phyloP scores from a whole-genome alignment of 2,113 vertebrate species.

The Mesitornis unicolor region DNA sequence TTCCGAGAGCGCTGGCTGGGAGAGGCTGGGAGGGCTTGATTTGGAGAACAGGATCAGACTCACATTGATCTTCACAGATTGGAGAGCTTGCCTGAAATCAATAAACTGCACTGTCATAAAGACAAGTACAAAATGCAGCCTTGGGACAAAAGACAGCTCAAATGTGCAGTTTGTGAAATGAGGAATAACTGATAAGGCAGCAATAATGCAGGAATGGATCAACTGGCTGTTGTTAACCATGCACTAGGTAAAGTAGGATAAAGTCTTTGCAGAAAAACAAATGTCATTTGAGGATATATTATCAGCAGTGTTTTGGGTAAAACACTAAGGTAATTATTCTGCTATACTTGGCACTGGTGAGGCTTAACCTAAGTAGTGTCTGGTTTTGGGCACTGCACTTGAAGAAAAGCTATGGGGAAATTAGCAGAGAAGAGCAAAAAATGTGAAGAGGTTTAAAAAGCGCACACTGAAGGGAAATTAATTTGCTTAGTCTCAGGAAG shows the following conservation, averaged over 20 bases:
- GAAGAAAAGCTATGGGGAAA: not conserved
- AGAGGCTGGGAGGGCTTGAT: not conserved
- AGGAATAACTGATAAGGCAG: not conserved
- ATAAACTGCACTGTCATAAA: constrained; percentile 13
- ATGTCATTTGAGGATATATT: not conserved
- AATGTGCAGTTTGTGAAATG: not conserved
- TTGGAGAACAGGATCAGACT: not conserved
- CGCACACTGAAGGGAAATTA: not conserved
- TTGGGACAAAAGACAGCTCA: not conserved
- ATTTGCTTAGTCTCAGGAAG: not conserved
- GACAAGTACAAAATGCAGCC: not conserved
- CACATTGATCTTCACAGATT: constrained; percentile 56
- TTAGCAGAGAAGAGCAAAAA: not conserved
- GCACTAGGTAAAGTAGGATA: not conserved
- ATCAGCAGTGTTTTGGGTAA: not conserved
- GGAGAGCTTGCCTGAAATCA: constrained; percentile 49
- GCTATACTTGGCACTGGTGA: constrained; percentile 55
- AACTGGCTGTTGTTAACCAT: not conserved
- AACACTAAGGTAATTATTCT: constrained; percentile 44
- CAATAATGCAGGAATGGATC: not conserved
- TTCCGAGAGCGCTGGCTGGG: not conserved
- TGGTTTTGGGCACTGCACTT: not conserved
- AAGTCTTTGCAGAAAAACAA: not conserved
- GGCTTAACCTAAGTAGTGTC: not conserved
- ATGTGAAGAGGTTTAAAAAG: not conserved